Evolutionary conservation across 2,113 vertebrate genomes (phyloP).

Genomic region (Rhipidura dahli): DNA sequence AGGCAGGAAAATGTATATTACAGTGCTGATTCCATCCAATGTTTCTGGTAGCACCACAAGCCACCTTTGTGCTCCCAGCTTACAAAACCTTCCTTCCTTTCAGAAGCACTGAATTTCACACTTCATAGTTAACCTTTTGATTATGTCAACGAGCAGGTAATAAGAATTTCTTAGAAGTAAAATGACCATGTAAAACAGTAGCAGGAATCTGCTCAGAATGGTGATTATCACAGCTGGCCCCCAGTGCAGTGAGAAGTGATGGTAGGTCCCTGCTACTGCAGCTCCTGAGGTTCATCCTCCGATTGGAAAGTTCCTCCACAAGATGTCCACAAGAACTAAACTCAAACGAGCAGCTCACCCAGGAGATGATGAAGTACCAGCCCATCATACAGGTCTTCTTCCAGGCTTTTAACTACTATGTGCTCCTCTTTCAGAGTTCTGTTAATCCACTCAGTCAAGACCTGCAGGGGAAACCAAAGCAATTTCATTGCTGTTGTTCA

Average conservation of each 20-base stretch:
- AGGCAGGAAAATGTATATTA: neutral
- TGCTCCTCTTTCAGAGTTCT: conserved; percentile 81
- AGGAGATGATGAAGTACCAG: conserved; percentile 92
- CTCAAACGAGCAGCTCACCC: conserved; percentile 72
- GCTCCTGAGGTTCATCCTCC: neutral
- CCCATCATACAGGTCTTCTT: conserved; percentile 92
- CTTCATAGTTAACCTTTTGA: neutral
- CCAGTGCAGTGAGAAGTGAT: neutral
- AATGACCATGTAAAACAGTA: neutral
- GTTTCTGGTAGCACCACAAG: neutral
- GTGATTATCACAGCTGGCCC: neutral
- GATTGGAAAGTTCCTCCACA: neutral
- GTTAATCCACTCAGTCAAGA: conserved; percentile 88
- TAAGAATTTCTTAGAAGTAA: neutral
- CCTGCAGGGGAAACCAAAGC: conserved; percentile 60
- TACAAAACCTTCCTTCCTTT: neutral
- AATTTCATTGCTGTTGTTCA: neutral
- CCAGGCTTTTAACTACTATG: conserved; percentile 86
- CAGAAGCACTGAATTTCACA: neutral
- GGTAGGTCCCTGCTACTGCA: accelerated
- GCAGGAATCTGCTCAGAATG: neutral
- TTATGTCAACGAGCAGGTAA: neutral
- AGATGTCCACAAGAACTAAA: neutral
- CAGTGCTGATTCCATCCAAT: neutral
- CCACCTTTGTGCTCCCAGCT: neutral